These are phyloP conservation scores for Anomalospiza imberbis DNA, from an alignment of 2,797 vertebrate species.

Conservation along the genomic window DNA sequence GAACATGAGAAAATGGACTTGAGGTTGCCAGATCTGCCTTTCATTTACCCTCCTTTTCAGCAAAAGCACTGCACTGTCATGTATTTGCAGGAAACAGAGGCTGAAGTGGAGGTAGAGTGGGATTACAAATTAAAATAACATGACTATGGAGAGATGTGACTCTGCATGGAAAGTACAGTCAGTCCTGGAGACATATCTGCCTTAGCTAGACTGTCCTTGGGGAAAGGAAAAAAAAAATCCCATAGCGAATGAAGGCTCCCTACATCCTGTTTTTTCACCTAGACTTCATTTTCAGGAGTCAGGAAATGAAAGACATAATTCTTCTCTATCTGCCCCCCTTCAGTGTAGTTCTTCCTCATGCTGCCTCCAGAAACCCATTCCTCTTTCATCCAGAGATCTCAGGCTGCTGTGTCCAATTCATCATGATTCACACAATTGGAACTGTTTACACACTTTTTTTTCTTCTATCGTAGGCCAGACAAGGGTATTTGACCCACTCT, in stretches of 20 bases:
- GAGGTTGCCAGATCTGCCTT: not conserved
- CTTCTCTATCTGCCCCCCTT: not conserved
- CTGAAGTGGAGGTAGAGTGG: not conserved
- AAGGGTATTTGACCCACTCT: not conserved
- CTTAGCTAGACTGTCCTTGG: not conserved
- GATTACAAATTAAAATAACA: not conserved
- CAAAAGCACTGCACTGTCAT: not conserved
- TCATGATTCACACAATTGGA: not conserved
- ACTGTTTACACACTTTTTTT: not conserved
- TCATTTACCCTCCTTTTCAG: not conserved
- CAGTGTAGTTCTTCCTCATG: not conserved
- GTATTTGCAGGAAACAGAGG: not conserved
- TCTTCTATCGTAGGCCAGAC: not conserved
- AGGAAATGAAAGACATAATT: not conserved
- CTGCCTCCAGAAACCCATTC: not conserved
- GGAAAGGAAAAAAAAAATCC: not conserved
- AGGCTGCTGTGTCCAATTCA: not conserved
- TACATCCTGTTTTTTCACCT: not conserved
- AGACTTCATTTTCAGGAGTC: not conserved
- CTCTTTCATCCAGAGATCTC: not conserved
- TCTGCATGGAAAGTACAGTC: not conserved
- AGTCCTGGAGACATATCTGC: not conserved
- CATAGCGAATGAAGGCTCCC: accelerated
- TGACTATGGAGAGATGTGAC: not conserved
- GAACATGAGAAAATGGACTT: not conserved